Conservation (phyloP, 2,113 vertebrate species). For the Acrocephalus arundinaceus region DNA sequence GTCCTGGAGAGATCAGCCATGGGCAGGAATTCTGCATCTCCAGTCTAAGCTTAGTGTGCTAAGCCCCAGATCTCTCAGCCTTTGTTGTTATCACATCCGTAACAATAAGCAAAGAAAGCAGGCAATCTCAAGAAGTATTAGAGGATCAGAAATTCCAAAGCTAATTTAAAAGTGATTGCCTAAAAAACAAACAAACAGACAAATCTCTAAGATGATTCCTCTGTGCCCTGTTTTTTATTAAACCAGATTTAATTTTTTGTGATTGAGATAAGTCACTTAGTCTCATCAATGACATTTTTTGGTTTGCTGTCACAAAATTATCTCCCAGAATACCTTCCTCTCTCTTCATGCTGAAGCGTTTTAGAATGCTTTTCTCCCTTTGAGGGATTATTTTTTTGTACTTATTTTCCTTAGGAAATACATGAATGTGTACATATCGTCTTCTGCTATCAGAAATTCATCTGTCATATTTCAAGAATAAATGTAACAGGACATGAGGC, state of each 20-base stretch:
- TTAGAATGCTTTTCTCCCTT: not conserved
- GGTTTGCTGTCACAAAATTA: not conserved
- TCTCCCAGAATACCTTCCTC: not conserved
- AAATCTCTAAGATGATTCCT: not conserved
- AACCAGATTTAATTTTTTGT: not conserved
- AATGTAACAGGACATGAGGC: not conserved
- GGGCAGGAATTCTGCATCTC: not conserved
- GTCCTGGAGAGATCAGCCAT: not conserved
- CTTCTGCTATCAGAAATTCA: not conserved
- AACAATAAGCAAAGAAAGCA: not conserved
- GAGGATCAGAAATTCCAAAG: not conserved
- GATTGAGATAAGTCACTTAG: not conserved
- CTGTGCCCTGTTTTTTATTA: not conserved
- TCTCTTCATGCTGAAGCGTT: not conserved
- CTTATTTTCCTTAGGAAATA: not conserved
- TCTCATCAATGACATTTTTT: not conserved
- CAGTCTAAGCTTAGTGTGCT: not conserved
- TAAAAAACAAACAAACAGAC: not conserved
- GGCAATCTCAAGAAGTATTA: not conserved
- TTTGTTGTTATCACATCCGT: not conserved
- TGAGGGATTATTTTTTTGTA: not conserved
- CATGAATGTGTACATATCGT: fast-evolving
- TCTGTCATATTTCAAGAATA: not conserved
- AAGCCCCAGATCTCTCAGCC: not conserved
- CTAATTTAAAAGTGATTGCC: not conserved